A percentile compares a stretch with the other conserved stretches of the same genome.
These are phyloP conservation scores for Varanus salvator DNA, from an alignment of 2,113 vertebrate species.

Conservation along the genomic window DNA sequence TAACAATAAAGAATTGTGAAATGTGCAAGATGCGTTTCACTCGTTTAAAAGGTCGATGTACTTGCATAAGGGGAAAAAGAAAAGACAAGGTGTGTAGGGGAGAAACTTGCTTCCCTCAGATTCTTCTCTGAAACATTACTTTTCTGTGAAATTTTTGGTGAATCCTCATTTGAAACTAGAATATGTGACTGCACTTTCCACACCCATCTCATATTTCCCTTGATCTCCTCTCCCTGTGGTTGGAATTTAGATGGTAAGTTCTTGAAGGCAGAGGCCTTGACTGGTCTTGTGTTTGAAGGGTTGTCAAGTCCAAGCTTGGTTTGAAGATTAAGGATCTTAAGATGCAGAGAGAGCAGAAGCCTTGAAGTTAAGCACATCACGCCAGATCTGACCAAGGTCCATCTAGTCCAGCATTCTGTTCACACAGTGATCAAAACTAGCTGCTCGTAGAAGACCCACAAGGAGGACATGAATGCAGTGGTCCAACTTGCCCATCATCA, in stretches of 20 bases:
- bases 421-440: too few relatives aligned
- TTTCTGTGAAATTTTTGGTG: neutral
- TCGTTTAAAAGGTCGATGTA: constrained; percentile 48
- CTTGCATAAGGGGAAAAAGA: constrained; percentile 37
- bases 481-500: too few relatives aligned
- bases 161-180: too few relatives aligned
- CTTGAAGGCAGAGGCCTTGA: neutral
- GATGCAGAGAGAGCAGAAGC: too few relatives aligned
- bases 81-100: constrained; percentile 2
- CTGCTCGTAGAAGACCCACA: too few relatives aligned
- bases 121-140: neutral
- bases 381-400: too few relatives aligned
- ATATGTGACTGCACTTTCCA: neutral
- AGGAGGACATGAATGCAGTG: too few relatives aligned
- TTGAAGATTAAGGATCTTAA: too few relatives aligned
- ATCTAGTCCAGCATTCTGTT: too few relatives aligned
- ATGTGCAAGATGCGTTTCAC: constrained; percentile 51
- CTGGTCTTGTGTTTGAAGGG: neutral
- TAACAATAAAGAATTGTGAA: constrained; percentile 64
- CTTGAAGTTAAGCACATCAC: too few relatives aligned
- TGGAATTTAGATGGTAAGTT: neutral
- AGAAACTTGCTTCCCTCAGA: constrained; percentile 41
- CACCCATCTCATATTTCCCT: neutral
- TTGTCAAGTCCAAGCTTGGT: too few relatives aligned
- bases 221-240: neutral